These are phyloP conservation scores for Phragmatobia fuliginosa DNA, from an alignment of 2,888 invertebrate species.

Conservation along the genomic window DNA sequence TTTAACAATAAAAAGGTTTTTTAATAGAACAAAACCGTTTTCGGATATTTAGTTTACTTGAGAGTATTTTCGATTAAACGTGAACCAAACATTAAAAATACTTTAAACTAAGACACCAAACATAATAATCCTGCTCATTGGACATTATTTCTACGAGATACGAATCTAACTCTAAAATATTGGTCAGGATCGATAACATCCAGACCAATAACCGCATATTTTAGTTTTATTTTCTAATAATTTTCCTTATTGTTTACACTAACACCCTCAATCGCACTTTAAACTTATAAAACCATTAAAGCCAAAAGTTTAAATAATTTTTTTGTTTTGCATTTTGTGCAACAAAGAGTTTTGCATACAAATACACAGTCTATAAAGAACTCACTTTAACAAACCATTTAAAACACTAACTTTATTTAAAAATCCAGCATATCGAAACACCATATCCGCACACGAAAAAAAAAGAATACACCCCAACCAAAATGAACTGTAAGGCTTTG, in stretches of 20 bases:
- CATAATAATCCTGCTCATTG: too few relatives aligned
- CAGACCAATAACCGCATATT: background rate
- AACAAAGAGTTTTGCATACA: conserved; percentile 11
- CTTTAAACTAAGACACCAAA: background rate
- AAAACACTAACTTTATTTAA: conserved; percentile 20
- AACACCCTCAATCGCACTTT: background rate
- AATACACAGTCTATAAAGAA: conserved; percentile 14
- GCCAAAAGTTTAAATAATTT: background rate
- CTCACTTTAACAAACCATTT: conserved; percentile 21
- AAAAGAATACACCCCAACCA: background rate
- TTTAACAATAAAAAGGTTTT: too few relatives aligned
- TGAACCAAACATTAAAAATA: too few relatives aligned
- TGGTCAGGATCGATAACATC: background rate
- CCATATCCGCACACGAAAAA: conserved; percentile 22
- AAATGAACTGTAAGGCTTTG: conserved; percentile 4
- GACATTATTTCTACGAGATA: background rate
- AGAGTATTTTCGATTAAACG: too few relatives aligned
- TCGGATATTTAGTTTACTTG: too few relatives aligned
- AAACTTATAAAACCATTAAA: background rate
- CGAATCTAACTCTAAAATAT: background rate
- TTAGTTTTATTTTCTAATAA: background rate
- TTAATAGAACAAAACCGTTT: too few relatives aligned
- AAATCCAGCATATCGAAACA: conserved; percentile 17
- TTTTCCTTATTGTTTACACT: background rate
- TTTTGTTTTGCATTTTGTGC: background rate